phyloP scores from a whole-genome alignment of 1,140 invertebrate genomes.

The Spodoptera frugiperda region DNA sequence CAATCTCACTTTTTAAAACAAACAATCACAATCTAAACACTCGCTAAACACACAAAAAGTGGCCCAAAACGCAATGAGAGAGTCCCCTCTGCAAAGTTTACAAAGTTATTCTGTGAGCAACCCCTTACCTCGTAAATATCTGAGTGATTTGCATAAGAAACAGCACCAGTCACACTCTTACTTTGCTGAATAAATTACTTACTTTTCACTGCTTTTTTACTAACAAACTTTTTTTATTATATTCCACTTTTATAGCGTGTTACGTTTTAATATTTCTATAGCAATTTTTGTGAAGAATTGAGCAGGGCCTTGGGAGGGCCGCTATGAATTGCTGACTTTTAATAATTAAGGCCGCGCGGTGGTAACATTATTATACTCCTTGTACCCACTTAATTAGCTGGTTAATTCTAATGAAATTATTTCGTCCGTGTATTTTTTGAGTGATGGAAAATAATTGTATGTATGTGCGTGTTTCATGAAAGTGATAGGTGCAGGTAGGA shows the following conservation, averaged over 20 bases:
- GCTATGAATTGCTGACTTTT: constrained; percentile 10
- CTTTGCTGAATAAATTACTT: constrained; percentile 73
- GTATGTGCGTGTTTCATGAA: too few relatives aligned
- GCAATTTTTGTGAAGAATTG: constrained; percentile 34
- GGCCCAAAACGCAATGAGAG: neutral
- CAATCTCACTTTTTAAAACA: too few relatives aligned
- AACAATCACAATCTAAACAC: too few relatives aligned
- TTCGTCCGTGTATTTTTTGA: too few relatives aligned
- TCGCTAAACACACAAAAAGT: neutral
- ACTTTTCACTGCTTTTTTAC: constrained; percentile 58
- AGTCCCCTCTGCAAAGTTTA: constrained; percentile 37
- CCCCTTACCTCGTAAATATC: constrained; percentile 71
- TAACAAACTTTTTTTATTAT: constrained; percentile 53
- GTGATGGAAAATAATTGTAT: too few relatives aligned
- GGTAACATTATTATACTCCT: neutral
- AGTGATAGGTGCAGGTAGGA: too few relatives aligned
- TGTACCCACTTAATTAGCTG: constrained; percentile 17
- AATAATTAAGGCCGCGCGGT: constrained; percentile 4
- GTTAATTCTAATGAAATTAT: too few relatives aligned
- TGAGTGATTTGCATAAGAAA: constrained; percentile 73
- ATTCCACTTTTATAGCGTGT: constrained; percentile 34
- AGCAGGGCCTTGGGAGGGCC: neutral
- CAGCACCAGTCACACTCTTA: constrained; percentile 64
- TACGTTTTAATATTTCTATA: constrained; percentile 29
- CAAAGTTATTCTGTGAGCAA: constrained; percentile 54